phyloP scores from a whole-genome alignment of 2,797 vertebrate genomes.

The Cercopithecus petaurista region DNA sequence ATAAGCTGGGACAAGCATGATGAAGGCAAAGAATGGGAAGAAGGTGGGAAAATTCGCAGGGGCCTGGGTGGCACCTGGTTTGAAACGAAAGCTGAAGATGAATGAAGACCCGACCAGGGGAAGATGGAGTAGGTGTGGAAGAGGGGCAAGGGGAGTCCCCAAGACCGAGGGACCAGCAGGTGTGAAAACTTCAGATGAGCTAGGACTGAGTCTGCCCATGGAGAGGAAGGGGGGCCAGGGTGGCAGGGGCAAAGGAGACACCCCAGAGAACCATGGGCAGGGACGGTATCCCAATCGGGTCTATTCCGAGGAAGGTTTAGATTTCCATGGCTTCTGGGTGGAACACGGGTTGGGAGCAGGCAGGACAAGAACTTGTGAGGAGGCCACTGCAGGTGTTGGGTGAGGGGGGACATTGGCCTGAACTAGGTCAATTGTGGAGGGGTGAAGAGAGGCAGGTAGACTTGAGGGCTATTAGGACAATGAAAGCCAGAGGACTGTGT shows the following conservation, averaged over 20 bases:
- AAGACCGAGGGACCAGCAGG: too few species aligned
- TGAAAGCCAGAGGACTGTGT: not conserved
- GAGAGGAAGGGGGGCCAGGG: accelerated
- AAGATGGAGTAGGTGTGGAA: not conserved
- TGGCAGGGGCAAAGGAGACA: too few species aligned
- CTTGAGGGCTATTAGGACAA: not conserved
- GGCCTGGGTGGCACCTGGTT: not conserved
- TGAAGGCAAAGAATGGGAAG: not conserved
- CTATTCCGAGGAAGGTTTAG: not conserved
- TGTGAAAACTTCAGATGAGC: not conserved
- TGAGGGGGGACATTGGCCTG: too few species aligned
- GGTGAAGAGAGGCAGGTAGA: not conserved
- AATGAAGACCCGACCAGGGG: not conserved
- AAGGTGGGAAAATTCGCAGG: too few species aligned
- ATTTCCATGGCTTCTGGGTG: not conserved
- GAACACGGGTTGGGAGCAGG: not conserved
- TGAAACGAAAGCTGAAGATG: not conserved
- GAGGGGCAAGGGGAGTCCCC: not conserved
- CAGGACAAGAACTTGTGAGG: not conserved
- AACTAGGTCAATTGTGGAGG: too few species aligned
- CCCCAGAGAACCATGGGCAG: not conserved
- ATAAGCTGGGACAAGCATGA: not conserved
- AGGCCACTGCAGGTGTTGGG: not conserved
- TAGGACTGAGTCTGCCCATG: not conserved
- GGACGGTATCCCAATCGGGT: accelerated